These are phyloP conservation scores for Diorhabda carinulata DNA, from an alignment of 1,140 invertebrate genomes.

Conservation along the genomic window DNA sequence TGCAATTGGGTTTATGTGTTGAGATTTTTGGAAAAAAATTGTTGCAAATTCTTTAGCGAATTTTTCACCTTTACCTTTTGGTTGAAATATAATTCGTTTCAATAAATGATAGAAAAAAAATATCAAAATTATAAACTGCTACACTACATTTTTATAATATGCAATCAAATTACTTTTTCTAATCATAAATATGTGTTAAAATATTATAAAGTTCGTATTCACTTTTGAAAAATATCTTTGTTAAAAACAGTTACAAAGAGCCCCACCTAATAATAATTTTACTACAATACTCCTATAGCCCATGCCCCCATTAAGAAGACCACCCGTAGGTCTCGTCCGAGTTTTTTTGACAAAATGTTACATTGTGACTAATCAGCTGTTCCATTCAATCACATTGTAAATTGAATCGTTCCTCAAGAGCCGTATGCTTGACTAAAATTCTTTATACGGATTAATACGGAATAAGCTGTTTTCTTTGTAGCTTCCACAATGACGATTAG, in stretches of 20 bases:
- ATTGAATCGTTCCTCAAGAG: slow-evolving; percentile 2
- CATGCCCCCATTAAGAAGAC: not conserved
- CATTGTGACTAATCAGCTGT: not conserved
- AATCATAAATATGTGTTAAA: too few relatives aligned
- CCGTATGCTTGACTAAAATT: not conserved
- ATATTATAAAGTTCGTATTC: too few relatives aligned
- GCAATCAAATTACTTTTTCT: too few relatives aligned
- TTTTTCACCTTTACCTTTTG: too few relatives aligned
- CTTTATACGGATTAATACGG: slow-evolving; percentile 2
- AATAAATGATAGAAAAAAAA: too few relatives aligned
- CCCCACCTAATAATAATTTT: not conserved
- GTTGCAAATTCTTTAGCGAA: too few relatives aligned
- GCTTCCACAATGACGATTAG: not conserved
- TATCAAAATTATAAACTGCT: too few relatives aligned
- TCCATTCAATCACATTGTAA: not conserved
- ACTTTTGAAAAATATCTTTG: too few relatives aligned
- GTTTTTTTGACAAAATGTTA: slow-evolving; percentile 3
- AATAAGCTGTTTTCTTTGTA: slow-evolving; percentile 2
- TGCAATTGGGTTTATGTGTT: too few relatives aligned
- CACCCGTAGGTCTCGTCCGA: not conserved
- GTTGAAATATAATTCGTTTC: too few relatives aligned
- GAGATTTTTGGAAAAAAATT: too few relatives aligned
- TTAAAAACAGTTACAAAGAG: not conserved
- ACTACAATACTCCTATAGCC: not conserved
- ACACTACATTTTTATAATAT: too few relatives aligned